Evolutionary conservation across 2,113 vertebrate species (phyloP).

Genomic region (Heterotis niloticus): DNA sequence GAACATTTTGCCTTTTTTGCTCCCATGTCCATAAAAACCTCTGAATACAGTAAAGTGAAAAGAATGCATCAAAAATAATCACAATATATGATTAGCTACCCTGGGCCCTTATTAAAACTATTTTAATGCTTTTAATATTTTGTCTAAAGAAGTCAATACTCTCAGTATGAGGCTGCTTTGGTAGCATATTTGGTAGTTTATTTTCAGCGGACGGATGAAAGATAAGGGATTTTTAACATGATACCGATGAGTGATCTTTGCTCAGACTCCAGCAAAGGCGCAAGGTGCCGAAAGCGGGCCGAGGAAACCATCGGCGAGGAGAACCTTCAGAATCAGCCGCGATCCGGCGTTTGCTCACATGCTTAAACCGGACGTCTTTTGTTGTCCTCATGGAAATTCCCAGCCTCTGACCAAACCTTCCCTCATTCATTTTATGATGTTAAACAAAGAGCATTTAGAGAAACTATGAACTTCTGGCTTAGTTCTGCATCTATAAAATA

Average conservation of each 20-base stretch:
- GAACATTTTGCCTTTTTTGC: too few species aligned
- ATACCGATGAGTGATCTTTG: not conserved
- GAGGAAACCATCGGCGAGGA: not conserved
- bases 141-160: not conserved
- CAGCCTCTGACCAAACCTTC: too few species aligned
- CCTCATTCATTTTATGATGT: not conserved
- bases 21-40: too few species aligned
- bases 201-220: not conserved
- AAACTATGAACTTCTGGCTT: too few species aligned
- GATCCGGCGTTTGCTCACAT: not conserved
- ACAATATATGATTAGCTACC: too few species aligned
- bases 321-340: conserved; percentile 10
- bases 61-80: too few species aligned
- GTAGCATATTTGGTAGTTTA: not conserved
- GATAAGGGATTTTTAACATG: not conserved
- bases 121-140: not conserved
- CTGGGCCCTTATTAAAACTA: too few species aligned
- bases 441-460: not conserved
- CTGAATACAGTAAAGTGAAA: too few species aligned
- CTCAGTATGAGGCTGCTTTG: not conserved
- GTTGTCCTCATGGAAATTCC: not conserved
- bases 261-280: not conserved
- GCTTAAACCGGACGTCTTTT: too few species aligned
- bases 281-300: not conserved
- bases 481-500: too few species aligned